Evolutionary conservation across 2,797 vertebrate species (phyloP), one percentile per base, ranked within the genome.

Genomic region (Nannoperca obscura): DNA sequence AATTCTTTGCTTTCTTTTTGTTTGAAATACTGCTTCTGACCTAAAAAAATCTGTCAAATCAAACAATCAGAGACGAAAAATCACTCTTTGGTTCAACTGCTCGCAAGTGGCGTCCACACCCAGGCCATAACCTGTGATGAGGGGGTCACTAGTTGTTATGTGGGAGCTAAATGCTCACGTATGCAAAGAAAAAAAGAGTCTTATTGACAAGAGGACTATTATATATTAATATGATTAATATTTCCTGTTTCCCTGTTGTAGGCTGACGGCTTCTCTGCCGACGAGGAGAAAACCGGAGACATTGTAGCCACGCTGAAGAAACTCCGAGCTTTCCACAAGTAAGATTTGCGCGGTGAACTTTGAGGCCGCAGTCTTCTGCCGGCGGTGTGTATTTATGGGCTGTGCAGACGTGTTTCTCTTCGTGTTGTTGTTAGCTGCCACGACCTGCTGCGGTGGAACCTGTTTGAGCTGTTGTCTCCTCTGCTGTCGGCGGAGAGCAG

Each of bases 271-370:
- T 94, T 95, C 80, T 91, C 84, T 82, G 88, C 34, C 0, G 93
- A 95, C 0, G 72, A 92, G 52, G 91, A 83, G 81, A 92, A 86
- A 77, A 91, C 88, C 22, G 81, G 74, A 65, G 88, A 74, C 53
- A 91, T 97, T 62, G 75, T 95, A 62, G 83, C 87, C 77, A 88
- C 90, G 9, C 88, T 98, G 86, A 96, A 92, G 93, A 97, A 95
- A 91, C 88, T 97, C 83, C 70, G 95, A 47, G 94, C 95, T 78
- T 97, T 99, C 89, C 93, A 96, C 91, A 97, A 96, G 97, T 99
- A 94, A 95, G 96, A 72, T 38, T 22, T 70, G 7, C 32, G 22
- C 15, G 5, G 3, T 62, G 5, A 59, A 20, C 24, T 32, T n/a
- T 4, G 32, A 55, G 14, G 19, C 2, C 4, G 1, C 14, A 0